Conservation (phyloP, 2,797 vertebrate genomes). For the Oreortyx pictus region DNA sequence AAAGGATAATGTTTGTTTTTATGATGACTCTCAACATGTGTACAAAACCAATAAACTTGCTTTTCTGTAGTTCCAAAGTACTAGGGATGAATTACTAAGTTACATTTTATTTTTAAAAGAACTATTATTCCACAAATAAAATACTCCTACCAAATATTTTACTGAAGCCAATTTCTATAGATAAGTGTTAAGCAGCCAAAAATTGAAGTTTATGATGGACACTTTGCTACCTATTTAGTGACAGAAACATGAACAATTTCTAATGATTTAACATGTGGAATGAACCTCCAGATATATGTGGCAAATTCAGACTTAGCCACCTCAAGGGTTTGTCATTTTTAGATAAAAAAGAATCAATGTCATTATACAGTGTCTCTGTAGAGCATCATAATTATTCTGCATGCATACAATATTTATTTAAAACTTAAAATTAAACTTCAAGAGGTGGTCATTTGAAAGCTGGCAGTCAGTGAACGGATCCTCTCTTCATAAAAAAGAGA, state of each 20-base stretch:
- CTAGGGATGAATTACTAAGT: background rate
- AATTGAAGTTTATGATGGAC: constrained; percentile 67
- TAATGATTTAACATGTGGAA: constrained; percentile 73
- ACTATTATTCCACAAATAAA: background rate
- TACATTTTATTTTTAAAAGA: background rate
- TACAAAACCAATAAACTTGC: background rate
- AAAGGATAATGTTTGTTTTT: background rate
- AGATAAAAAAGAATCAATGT: constrained; percentile 89
- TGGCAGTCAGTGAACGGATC: constrained; percentile 90
- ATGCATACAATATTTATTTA: constrained; percentile 98
- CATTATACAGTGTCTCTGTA: constrained; percentile 83
- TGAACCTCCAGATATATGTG: constrained; percentile 65
- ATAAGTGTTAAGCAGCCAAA: constrained; percentile 54
- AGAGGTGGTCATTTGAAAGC: constrained; percentile 94
- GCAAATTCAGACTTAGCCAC: constrained; percentile 74
- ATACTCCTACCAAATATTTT: background rate
- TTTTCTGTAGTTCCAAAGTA: background rate
- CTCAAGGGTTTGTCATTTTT: constrained; percentile 82
- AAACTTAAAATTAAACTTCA: constrained; percentile 92
- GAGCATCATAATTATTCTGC: constrained; percentile 90
- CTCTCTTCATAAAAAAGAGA: constrained; percentile 95
- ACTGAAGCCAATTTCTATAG: background rate
- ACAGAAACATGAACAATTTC: constrained; percentile 42
- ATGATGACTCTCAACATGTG: background rate
- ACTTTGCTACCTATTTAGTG: constrained; percentile 1